Percentiles rank a stretch among this genome's conserved stretches.
phyloP scores from a whole-genome alignment of 2,113 vertebrate species.

The Myotis brandtii region DNA sequence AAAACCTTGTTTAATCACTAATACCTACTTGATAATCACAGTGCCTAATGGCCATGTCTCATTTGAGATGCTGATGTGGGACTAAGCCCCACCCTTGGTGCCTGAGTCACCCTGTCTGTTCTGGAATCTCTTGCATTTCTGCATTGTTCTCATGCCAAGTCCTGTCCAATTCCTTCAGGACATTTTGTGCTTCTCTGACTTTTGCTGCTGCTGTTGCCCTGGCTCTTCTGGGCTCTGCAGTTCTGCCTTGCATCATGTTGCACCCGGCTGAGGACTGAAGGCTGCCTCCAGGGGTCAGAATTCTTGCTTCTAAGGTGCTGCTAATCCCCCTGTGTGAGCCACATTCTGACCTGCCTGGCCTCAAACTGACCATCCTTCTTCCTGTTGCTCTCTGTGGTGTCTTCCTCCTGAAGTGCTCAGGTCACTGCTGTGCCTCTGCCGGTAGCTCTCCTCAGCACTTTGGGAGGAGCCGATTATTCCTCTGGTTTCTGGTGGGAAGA shows the following conservation, averaged over 20 bases:
- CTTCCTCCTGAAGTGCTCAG: neutral
- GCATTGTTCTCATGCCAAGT: neutral
- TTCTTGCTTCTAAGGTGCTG: neutral
- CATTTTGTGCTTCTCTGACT: neutral
- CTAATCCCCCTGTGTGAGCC: neutral
- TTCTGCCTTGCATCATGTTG: neutral
- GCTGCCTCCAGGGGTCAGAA: neutral
- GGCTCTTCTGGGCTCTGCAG: neutral
- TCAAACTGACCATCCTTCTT: neutral
- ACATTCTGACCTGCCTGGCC: neutral
- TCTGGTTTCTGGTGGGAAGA: slow-evolving; percentile 68
- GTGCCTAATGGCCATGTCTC: slow-evolving; percentile 26
- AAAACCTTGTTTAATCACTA: slow-evolving; percentile 66
- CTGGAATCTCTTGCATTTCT: neutral
- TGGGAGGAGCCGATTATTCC: slow-evolving; percentile 53
- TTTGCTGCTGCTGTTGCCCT: neutral
- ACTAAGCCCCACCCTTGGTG: neutral
- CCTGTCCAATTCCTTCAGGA: neutral
- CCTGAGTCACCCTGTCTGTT: slow-evolving; percentile 34
- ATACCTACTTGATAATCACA: slow-evolving; percentile 39
- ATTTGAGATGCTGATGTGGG: neutral
- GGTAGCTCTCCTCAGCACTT: slow-evolving; percentile 52
- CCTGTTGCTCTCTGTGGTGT: neutral
- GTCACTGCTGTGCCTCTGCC: neutral
- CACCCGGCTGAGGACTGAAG: neutral